Base-by-base conservation (phyloP, 2,797 vertebrate species). In the Sebastes jordani region DNA sequence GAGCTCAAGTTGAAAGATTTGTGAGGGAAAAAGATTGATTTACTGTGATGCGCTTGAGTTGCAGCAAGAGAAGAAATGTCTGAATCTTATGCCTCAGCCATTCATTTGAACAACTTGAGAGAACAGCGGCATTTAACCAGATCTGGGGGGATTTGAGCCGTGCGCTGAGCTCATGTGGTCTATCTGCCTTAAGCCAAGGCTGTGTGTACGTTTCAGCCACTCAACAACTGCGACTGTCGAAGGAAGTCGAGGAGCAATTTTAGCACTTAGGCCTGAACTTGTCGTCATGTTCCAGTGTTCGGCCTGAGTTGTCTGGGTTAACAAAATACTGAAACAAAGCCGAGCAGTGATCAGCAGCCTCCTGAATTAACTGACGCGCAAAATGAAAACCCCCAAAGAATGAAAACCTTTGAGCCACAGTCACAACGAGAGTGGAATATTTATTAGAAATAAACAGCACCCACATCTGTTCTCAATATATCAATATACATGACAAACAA, bases 401-500 rank as follows among this genome's bases (percentile, higher is more conserved):
- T n/a, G 25, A 81, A 81, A 77, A 80, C 64, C 81, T 86, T 72
- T 81, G 63, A 46, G 71, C 62, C 49, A 34, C 64, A 59, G 81
- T 81, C 86, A 78, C 70, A 56, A 59, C 27, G 56, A 84, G 32
- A 80, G 56, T 2, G 5, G 84, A 80, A 62, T 85, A 82, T 84
- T 86, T 86, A 62, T 49, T 38, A 9, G 60, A 81, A 85, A 86
- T 83, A 90, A 91, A 87, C 86, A 90, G 46, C 38, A 68, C 34
- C 59, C 64, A 84, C 88, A 89, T 89, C 85, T 92, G 88, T 76
- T 91, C 71, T 70, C 69, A 88, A 84, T 92, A 61, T 2, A 85
- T 90, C 86, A 80, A 23, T 16, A 65, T 63, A 84, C 75, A 75
- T 80, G 77, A 90, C 88, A 91, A 90, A 88, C 89, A 91, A 82